Evolutionary conservation across 1,140 invertebrate genomes (phyloP), one percentile per base, ranked within the genome.

Genomic region (Hylaeus volcanicus): DNA sequence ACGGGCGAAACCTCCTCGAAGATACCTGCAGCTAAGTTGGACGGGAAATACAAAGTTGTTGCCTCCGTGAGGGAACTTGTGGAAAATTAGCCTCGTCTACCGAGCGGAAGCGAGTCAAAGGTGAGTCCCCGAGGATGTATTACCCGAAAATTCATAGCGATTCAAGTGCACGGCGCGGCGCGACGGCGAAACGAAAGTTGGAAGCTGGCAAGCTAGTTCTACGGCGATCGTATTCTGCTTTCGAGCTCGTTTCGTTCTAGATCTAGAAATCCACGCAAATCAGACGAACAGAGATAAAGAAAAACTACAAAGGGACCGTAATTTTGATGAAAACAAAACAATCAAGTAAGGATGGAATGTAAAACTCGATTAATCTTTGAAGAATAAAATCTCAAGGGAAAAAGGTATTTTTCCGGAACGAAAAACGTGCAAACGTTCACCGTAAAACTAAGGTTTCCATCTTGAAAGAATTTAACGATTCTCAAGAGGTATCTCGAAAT

Each of bases 51-150:
- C 72, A 45, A 74, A 74, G 72, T 48, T 48, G 55, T 58, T 61
- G 39, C 26, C 56, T 43, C 12, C 26, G 48, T 15, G 37, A 4
- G 66, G 37, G 43, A 77, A 70, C 53, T 78, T 78, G 15, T 48
- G 15, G 11, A 39, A 72, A 72, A 78, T 72, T 71, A 71, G 68
- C 68, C 58, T n/a, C 58, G 58, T 78, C 76, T 61, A 53, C 45
- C n/a, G 26, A 48, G 45, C 26, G 66, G 56, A 78, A 78, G 68
- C 58, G 48, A 68, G 76, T 72, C 68, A 78, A 78, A 78, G 76
- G 76, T 72, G 58, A 64, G 76, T 63, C 76, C 51, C 76, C 76
- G 45, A 78, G 76, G 68, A 72, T 63, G 39, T 78, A 78, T 78
- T 78, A 78, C 56, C 12, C 75, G 75, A 78, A 78, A 71, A 71